Evolutionary conservation across 2,797 vertebrate genomes (phyloP), one percentile per base, ranked within the genome.

Genomic region (Paramormyrops hopkinsi): DNA sequence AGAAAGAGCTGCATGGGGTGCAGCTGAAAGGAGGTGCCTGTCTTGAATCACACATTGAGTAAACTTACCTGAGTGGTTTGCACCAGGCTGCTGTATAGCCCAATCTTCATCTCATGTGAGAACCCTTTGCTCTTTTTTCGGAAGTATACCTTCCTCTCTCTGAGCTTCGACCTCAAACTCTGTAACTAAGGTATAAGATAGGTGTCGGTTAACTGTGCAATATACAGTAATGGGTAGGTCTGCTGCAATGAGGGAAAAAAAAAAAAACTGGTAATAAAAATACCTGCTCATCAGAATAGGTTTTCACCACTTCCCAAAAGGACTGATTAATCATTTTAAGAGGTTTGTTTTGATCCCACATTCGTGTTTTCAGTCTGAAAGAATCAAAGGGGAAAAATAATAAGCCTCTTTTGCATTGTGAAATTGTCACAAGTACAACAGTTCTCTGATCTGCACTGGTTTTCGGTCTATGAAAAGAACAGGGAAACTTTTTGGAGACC

Each of bases 81-180:
- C 17, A 94, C 76, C 2, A 96, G 91, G 9, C 94, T 86, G 0
- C 93, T 91, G 88, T 96, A 96, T 88, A 96, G 89, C 29, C 50
- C 91, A 65, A 92, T 93, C 91, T 97, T 97, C 94, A 95, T 95
- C 90, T 96, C 93, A 90, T 96, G 95, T 0, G 93, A 95, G 89
- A 90, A 90, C n/a, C 88, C 91, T 93, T 95, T 96, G 93, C 94
- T 94, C 33, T 4, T 93, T 92, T 95, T 96, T 89, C 95, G 92
- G 93, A 95, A 96, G 88, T 93, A 90, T 88, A 92, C 93, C 41
- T 93, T 94, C 89, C 86, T 94, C 89, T 95, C 95, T 91, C 96
- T 96, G 14, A 96, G 90, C 91, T 94, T 96, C 2, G 92, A 90
- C 11, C 94, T 95, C 53, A 96, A 95, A 33, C 83, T 90, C 90